A percentile compares a stretch with the other conserved stretches of the same genome.
Conservation (phyloP, 1,140 invertebrate genomes). For the Drosophila lowei region DNA sequence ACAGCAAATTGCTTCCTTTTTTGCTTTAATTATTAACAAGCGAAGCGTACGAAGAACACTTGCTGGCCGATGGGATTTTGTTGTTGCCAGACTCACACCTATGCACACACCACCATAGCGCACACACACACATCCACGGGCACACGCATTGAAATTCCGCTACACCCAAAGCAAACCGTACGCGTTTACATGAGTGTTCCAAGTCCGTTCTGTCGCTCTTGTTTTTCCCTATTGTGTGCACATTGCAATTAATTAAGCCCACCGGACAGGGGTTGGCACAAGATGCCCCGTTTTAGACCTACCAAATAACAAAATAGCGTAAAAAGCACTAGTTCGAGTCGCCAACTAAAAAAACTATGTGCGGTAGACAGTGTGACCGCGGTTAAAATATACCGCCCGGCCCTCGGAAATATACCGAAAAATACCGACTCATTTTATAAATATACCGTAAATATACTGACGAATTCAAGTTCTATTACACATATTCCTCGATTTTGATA, state of each 20-base stretch:
- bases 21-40: conserved; percentile 53
- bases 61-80: conserved; percentile 43
- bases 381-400: neutral
- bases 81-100: conserved; percentile 45
- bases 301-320: conserved; percentile 77
- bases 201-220: conserved; percentile 40
- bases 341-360: conserved; percentile 64
- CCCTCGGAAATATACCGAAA: neutral
- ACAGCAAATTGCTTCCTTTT: conserved; percentile 37
- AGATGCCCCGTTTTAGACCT: conserved; percentile 28
- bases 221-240: conserved; percentile 8
- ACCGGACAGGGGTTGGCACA: neutral
- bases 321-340: conserved; percentile 62
- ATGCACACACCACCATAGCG: conserved; percentile 15
- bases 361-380: conserved; percentile 2
- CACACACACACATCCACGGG: conserved; percentile 10
- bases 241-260: conserved; percentile 15
- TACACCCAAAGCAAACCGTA: conserved; percentile 42
- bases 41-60: conserved; percentile 50
- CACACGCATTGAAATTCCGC: conserved; percentile 54
- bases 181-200: conserved; percentile 62
- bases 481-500: too few species aligned
- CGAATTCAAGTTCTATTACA: too few species aligned
- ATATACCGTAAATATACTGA: neutral
- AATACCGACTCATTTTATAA: too few species aligned